These are phyloP conservation scores for Tachystola acroxantha DNA, from an alignment of 2,888 invertebrate genomes.

Conservation along the genomic window DNA sequence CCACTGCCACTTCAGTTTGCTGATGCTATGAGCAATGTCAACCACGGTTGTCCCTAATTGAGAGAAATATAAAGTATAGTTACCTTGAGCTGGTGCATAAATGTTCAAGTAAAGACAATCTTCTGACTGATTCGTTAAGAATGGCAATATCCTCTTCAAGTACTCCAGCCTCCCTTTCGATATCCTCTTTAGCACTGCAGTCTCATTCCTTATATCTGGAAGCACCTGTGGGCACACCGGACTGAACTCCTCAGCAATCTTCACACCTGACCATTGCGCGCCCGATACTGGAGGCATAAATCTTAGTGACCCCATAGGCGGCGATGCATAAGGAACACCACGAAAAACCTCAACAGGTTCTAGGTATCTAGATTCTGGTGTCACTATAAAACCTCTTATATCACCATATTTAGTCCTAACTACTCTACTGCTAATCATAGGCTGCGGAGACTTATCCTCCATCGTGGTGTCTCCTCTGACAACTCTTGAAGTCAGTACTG, in stretches of 20 bases:
- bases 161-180: constrained; percentile 93
- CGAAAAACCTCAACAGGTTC: constrained; percentile 95
- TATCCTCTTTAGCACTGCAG: constrained; percentile 89
- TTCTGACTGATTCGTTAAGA: constrained; percentile 94
- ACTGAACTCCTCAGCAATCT: constrained; percentile 90
- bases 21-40: no score
- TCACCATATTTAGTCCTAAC: constrained; percentile 94
- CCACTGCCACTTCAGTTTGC: no score
- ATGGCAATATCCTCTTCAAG: constrained; percentile 90
- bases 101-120: constrained; percentile 98
- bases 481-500: constrained; percentile 59
- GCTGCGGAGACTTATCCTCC: constrained; percentile 64
- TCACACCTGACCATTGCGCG: constrained; percentile 93
- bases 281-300: constrained; percentile 98
- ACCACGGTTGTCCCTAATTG: no score
- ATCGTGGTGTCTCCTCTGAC: constrained; percentile 69
- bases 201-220: constrained; percentile 91
- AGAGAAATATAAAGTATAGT: constrained; percentile 46
- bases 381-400: constrained; percentile 90
- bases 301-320: constrained; percentile 91
- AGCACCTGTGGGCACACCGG: constrained; percentile 96
- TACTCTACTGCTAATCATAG: constrained; percentile 87
- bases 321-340: constrained; percentile 96
- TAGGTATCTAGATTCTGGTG: constrained; percentile 87
- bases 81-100: constrained; percentile 97